These are phyloP conservation scores for Oscheius sp. DNA, from an alignment of 2,888 invertebrate species.

Conservation along the genomic window DNA sequence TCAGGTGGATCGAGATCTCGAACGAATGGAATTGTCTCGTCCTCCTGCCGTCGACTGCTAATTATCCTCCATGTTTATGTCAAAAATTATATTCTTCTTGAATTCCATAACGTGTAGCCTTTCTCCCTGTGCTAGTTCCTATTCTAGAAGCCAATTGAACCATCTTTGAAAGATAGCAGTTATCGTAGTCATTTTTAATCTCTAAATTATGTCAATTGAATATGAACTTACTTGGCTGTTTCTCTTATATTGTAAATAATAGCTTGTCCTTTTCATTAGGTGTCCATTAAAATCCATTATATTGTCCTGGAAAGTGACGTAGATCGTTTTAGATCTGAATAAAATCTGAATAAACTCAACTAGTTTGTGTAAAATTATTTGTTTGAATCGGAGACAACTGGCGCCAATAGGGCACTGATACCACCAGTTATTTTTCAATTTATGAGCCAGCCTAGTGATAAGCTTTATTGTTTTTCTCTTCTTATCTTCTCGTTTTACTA, in stretches of 20 bases:
- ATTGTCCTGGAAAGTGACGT: no score
- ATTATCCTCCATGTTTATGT: no score
- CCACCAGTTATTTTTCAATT: no score
- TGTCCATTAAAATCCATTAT: no score
- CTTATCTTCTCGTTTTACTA: no score
- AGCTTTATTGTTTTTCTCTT: no score
- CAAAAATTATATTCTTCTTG: not conserved
- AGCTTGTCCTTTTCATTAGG: not conserved
- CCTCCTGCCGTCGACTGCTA: constrained; percentile 32
- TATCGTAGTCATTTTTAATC: not conserved
- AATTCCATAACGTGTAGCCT: constrained; percentile 21
- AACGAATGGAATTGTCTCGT: constrained; percentile 32
- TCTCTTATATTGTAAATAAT: not conserved
- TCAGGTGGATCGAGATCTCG: constrained; percentile 35
- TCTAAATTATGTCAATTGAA: not conserved
- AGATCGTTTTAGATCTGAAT: no score
- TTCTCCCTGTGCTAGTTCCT: not conserved
- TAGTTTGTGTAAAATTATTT: no score
- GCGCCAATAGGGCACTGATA: no score
- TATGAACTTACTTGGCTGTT: not conserved
- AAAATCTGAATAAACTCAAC: no score
- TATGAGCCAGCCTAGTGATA: no score
- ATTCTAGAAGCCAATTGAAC: not conserved
- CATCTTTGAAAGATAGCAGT: not conserved
- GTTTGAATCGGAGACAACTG: no score